Percentiles rank a stretch among this genome's conserved stretches.
Conservation (phyloP, 2,113 vertebrate genomes). For the Phylloscopus trochiloides region DNA sequence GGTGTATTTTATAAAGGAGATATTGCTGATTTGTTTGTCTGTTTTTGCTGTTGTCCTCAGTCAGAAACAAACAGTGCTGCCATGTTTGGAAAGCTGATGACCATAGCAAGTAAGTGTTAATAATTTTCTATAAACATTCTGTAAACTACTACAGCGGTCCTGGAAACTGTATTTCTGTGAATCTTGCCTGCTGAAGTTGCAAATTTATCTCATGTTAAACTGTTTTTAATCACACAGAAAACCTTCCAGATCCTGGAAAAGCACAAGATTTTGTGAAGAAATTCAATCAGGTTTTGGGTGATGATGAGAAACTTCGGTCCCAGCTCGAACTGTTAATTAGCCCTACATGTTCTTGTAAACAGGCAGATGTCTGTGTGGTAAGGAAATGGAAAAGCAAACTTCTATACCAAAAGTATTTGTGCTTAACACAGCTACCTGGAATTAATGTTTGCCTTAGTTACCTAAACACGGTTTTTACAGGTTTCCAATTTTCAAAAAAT, state of each 20-base stretch:
- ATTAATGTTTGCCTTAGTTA: background rate
- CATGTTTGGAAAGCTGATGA: conserved; percentile 98
- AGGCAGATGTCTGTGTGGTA: conserved; percentile 98
- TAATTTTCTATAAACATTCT: background rate
- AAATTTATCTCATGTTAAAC: background rate
- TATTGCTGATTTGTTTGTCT: background rate
- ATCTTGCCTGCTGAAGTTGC: background rate
- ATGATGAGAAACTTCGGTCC: conserved; percentile 92
- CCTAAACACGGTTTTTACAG: background rate
- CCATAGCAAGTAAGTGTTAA: conserved; percentile 90
- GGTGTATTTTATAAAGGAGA: background rate
- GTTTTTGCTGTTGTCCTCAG: conserved; percentile 73
- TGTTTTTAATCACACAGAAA: conserved; percentile 80
- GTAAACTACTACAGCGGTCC: background rate
- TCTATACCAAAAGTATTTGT: background rate
- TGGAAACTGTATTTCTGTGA: background rate
- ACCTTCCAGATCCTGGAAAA: conserved; percentile 96
- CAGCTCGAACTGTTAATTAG: conserved; percentile 95
- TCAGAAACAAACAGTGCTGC: conserved; percentile 93
- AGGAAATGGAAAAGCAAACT: conserved; percentile 62
- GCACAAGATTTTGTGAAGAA: conserved; percentile 99
- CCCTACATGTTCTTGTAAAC: conserved; percentile 96
- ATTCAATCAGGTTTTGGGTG: conserved; percentile 96
- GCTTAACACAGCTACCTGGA: background rate
- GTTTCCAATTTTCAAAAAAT: background rate